These are phyloP conservation scores for Cathartes aura DNA, from an alignment of 2,113 vertebrate genomes.

Conservation along the genomic window DNA sequence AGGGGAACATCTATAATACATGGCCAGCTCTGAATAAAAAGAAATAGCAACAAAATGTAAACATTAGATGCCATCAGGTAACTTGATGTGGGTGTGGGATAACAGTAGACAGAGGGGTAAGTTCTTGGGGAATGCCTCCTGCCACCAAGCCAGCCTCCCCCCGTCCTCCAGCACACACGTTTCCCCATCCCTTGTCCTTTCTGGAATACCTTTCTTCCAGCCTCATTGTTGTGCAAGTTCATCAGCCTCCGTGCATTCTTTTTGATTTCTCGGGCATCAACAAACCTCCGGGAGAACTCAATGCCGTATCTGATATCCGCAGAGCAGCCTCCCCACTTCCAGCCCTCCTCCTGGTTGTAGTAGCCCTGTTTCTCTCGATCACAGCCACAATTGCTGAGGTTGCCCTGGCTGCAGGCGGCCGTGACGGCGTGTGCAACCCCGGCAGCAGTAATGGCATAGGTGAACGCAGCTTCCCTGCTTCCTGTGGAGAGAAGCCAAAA, in stretches of 20 bases:
- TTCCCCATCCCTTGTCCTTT: slow-evolving; percentile 34
- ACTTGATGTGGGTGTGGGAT: too few relatives aligned
- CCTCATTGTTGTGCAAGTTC: slow-evolving; percentile 99
- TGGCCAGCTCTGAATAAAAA: background rate
- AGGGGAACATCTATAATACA: background rate
- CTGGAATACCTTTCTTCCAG: slow-evolving; percentile 93
- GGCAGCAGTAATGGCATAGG: slow-evolving; percentile 95
- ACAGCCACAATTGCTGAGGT: slow-evolving; percentile 97
- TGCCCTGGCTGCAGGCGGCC: slow-evolving; percentile 95
- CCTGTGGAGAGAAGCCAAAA: slow-evolving; percentile 79
- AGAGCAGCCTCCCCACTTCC: slow-evolving; percentile 99
- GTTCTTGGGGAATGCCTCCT: background rate
- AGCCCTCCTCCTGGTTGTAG: slow-evolving; percentile 95
- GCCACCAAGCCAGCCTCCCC: slow-evolving; percentile 17
- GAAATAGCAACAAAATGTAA: background rate
- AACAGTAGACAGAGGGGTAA: background rate
- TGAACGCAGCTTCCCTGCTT: slow-evolving; percentile 97
- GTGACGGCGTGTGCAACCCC: slow-evolving; percentile 96
- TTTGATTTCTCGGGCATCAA: slow-evolving; percentile 96
- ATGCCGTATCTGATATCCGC: slow-evolving; percentile 96
- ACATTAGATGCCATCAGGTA: background rate
- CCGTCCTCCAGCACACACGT: background rate
- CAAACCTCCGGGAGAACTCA: slow-evolving; percentile 95
- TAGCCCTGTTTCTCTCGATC: slow-evolving; percentile 98
- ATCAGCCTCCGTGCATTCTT: slow-evolving; percentile 96